A percentile compares a stretch with the other conserved stretches of the same genome.
phyloP scores from a whole-genome alignment of 2,797 vertebrate species.

The Sebastes melanostomus region DNA sequence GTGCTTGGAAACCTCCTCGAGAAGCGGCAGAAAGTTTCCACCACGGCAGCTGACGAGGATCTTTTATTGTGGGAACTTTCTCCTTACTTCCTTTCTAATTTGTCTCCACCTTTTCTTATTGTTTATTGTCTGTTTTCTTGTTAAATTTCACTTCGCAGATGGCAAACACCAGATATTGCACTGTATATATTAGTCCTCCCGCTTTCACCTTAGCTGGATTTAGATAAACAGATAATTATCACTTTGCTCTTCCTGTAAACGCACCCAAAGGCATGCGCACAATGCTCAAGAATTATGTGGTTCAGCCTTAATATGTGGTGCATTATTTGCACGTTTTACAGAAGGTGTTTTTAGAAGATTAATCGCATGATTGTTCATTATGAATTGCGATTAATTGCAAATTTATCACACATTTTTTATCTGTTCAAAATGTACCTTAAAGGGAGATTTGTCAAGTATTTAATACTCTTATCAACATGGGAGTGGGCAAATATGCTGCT shows the following conservation, averaged over 20 bases:
- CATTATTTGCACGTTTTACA: not conserved
- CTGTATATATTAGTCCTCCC: conserved; percentile 5
- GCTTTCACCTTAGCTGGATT: not conserved
- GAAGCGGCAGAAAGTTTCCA: conserved; percentile 13
- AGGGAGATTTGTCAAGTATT: too few species aligned
- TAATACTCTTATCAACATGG: too few species aligned
- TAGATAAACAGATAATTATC: conserved; percentile 12
- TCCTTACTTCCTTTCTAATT: not conserved
- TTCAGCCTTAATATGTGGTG: not conserved
- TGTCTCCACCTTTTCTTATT: not conserved
- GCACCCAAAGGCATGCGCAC: not conserved
- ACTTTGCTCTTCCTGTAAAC: not conserved
- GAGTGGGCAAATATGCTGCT: too few species aligned
- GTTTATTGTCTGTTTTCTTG: not conserved
- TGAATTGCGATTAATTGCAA: too few species aligned
- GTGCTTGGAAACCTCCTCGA: conserved; percentile 5
- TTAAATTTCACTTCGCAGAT: conserved; percentile 28
- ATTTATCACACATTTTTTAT: too few species aligned
- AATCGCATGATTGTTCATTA: too few species aligned
- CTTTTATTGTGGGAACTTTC: conserved; percentile 17
- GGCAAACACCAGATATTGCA: not conserved
- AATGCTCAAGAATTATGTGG: not conserved
- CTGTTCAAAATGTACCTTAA: too few species aligned
- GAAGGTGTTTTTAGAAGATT: not conserved
- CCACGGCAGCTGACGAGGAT: not conserved